These are phyloP conservation scores for Gambusia holbrooki DNA, from an alignment of 2,113 vertebrate genomes.

Conservation along the genomic window DNA sequence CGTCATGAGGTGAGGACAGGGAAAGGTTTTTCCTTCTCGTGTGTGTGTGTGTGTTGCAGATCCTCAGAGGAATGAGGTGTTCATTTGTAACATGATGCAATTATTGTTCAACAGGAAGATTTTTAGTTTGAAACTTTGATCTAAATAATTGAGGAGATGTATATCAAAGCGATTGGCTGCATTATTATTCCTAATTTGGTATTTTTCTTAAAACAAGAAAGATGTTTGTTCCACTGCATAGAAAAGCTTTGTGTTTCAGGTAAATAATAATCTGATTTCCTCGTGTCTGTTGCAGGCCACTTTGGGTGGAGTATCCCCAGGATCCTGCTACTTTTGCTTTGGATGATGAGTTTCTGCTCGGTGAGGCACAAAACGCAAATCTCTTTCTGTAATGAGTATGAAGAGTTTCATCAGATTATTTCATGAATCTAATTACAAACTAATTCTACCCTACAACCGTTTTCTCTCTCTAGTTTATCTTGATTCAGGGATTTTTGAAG, in stretches of 20 bases:
- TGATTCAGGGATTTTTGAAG: too few species aligned
- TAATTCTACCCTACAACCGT: too few species aligned
- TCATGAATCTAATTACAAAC: background rate
- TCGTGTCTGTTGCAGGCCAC: conserved; percentile 74
- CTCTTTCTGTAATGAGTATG: background rate
- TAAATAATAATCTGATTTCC: background rate
- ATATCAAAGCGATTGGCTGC: too few species aligned
- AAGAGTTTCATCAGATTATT: background rate
- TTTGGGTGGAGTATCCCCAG: conserved; percentile 90
- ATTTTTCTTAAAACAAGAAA: background rate
- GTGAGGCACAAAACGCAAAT: conserved; percentile 72
- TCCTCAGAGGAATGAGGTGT: too few species aligned
- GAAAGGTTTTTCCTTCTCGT: background rate
- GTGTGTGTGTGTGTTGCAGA: background rate
- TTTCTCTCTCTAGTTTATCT: too few species aligned
- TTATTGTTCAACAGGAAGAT: background rate
- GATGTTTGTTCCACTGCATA: background rate
- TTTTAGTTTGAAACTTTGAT: background rate
- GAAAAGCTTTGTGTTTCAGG: background rate
- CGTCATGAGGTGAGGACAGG: conserved; percentile 84
- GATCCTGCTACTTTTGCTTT: conserved; percentile 84
- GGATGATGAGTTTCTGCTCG: conserved; percentile 89
- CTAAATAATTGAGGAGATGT: background rate
- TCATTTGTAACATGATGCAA: too few species aligned
- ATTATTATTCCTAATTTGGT: background rate